A percentile compares a stretch with the other conserved stretches of the same genome.
These are phyloP conservation scores for Chiloscyllium plagiosum DNA, from an alignment of 2,113 vertebrate genomes.

Conservation along the genomic window DNA sequence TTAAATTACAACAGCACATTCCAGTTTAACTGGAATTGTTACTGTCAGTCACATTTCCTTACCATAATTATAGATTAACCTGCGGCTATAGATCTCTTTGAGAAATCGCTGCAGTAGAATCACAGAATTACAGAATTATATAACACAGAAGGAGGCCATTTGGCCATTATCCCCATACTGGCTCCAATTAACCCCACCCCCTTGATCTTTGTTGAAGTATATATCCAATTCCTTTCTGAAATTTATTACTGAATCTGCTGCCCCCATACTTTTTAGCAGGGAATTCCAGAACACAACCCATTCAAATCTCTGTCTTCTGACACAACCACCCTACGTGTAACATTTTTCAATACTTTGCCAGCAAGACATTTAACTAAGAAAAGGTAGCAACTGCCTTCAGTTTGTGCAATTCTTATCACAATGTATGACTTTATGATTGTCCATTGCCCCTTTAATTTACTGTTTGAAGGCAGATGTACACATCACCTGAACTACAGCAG, in stretches of 20 bases:
- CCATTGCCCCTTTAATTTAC: too few species aligned
- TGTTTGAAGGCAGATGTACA: background rate
- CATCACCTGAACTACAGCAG: background rate
- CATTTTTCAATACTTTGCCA: background rate
- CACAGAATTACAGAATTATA: background rate
- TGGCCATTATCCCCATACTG: background rate
- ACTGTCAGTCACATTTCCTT: background rate
- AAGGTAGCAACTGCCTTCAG: background rate
- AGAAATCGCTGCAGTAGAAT: background rate
- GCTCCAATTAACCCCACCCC: background rate
- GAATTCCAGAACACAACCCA: background rate
- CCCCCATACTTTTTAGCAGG: background rate
- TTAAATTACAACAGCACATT: background rate
- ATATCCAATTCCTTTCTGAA: background rate
- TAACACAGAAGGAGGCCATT: background rate
- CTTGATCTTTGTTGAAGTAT: background rate
- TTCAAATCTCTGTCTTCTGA: background rate
- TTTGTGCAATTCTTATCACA: background rate
- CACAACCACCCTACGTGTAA: background rate
- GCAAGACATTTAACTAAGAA: background rate
- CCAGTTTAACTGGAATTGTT: background rate
- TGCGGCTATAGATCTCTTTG: background rate
- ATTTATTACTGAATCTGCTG: background rate
- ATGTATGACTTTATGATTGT: background rate
- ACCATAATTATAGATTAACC: background rate